Evolutionary conservation across 1,140 invertebrate genomes (phyloP), one percentile per base, ranked within the genome.

Genomic region (Ridgeia piscesae): DNA sequence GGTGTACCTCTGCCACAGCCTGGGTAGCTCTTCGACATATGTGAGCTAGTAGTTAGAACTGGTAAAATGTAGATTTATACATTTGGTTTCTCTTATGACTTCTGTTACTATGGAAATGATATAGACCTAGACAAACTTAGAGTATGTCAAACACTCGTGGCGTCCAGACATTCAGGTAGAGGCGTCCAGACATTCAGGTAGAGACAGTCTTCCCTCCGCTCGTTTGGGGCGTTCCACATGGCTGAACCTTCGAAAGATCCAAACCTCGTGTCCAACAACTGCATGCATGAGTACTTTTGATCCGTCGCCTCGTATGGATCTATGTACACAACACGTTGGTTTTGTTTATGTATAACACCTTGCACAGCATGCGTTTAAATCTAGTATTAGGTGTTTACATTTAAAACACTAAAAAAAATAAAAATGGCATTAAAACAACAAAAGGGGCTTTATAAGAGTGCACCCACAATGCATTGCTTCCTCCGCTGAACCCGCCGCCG

Each of bases 191-290:
- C 93, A 92, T 95, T 94, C 77, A 95, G 88, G 35, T 94, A 95
- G 21, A 95, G 94, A 92, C 95, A 95, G 91, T 94, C 95, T 93
- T 95, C 95, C 17, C 94, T 94, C 6, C 92, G 97, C 95, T 98
- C 98, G 1, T 98, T 99, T 94, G 98, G 98, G 0, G 98, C 98
- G 96, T 99, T 99, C 98, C 98, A 99, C 98, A 99, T 99, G 94
- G 98, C 98, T 94, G 95, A 94, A 9, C 96, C 96, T 58, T 93
- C 92, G 93, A 96, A 96, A 48, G 94, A 94, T 27, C 90, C 42
- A 58, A 42, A 93, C 35, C 91, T 93, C 31, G 21, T n/a, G 48
- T 93, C 92, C 93, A 98, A 95, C n/a, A 98, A 97, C 91, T 97
- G 97, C 98, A 98, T 98, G 95, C 98, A 99, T 14, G 98, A 97